Conservation (phyloP, 2,888 invertebrate species). For the Aphodius granarius region DNA sequence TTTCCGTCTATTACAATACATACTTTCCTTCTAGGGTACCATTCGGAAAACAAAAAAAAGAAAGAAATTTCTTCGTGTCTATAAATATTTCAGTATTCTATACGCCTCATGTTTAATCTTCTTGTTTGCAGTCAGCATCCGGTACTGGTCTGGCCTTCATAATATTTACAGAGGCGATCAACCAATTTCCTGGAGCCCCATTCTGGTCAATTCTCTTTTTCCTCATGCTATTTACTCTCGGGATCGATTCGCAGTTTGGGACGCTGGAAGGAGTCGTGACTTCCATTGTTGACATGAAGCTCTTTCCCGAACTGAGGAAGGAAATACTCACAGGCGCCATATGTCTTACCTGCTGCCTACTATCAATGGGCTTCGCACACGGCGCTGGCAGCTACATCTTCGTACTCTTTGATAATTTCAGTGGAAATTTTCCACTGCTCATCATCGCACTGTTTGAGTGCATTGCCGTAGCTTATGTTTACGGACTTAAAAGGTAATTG, state of each 20-base stretch:
- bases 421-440: constrained; percentile 88
- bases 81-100: too few relatives aligned
- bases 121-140: constrained; percentile 79
- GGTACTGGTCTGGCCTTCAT: constrained; percentile 97
- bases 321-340: constrained; percentile 82
- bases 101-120: too few relatives aligned
- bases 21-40: too few relatives aligned
- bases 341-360: constrained; percentile 77
- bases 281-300: constrained; percentile 92
- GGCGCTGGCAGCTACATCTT: constrained; percentile 94
- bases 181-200: constrained; percentile 95
- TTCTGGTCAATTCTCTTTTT: constrained; percentile 97
- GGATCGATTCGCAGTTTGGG: constrained; percentile 96
- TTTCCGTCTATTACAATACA: too few relatives aligned
- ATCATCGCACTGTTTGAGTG: constrained; percentile 94
- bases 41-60: too few relatives aligned
- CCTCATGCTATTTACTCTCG: constrained; percentile 93
- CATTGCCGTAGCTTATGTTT: constrained; percentile 89
- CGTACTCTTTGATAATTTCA: constrained; percentile 90
- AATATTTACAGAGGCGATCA: constrained; percentile 97
- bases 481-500: constrained; percentile 84
- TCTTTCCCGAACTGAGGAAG: constrained; percentile 89
- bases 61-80: too few relatives aligned
- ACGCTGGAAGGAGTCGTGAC: constrained; percentile 95
- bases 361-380: constrained; percentile 91